These are phyloP conservation scores for Hycleus cichorii DNA, from an alignment of 1,140 invertebrate species.

Conservation along the genomic window DNA sequence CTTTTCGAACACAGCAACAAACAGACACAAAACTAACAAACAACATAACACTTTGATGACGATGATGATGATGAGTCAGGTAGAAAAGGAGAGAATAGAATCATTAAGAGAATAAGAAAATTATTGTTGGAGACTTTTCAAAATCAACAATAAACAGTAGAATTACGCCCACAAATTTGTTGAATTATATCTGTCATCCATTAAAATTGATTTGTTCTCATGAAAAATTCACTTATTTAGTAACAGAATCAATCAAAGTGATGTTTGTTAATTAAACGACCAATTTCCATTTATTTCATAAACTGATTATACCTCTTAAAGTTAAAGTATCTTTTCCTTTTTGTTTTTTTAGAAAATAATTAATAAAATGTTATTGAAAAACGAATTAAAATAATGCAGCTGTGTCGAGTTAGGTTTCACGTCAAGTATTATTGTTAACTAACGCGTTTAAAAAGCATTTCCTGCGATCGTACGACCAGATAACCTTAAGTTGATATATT, in stretches of 20 bases:
- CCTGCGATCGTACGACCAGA: conserved; percentile 11
- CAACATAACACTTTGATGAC: too few species aligned
- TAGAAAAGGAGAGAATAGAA: neutral
- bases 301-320: too few species aligned
- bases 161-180: conserved; percentile 1
- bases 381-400: conserved; percentile 11
- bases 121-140: too few species aligned
- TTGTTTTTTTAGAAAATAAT: conserved; percentile 2
- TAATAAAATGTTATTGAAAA: neutral
- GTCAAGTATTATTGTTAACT: conserved; percentile 12
- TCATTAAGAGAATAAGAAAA: too few species aligned
- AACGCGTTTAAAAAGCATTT: conserved; percentile 15
- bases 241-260: too few species aligned
- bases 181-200: neutral
- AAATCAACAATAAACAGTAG: too few species aligned
- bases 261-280: too few species aligned
- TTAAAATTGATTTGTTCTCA: too few species aligned
- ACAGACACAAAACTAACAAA: too few species aligned
- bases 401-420: conserved; percentile 14
- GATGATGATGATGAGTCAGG: conserved; percentile 3
- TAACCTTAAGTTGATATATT: conserved; percentile 13
- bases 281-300: too few species aligned
- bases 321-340: too few species aligned
- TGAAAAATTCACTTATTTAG: too few species aligned
- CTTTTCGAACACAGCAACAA: neutral